Evolutionary conservation across 2,888 invertebrate species (phyloP).

Genomic region (Smittia sp.): DNA sequence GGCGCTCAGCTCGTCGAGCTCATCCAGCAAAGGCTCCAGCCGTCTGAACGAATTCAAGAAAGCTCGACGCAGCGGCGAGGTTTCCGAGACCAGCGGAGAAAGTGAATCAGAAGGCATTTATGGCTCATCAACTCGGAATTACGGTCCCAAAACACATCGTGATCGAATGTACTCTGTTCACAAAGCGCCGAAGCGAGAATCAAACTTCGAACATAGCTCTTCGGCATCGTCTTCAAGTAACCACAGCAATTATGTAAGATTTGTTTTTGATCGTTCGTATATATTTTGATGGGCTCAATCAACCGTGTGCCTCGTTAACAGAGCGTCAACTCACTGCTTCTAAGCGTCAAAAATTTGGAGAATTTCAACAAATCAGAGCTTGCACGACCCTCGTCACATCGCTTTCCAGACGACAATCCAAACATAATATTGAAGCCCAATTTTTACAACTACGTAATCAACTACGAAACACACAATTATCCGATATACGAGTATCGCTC

Average conservation of each 20-base stretch:
- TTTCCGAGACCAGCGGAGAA: conserved; percentile 1
- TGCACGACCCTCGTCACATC: not conserved
- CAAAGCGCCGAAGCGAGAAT: conserved; percentile 7
- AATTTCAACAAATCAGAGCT: conserved; percentile 15
- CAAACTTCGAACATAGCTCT: not conserved
- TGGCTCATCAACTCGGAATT: not conserved
- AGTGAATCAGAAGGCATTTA: conserved; percentile 25
- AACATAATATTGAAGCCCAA: conserved; percentile 23
- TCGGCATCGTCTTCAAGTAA: conserved; percentile 21
- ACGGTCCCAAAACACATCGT: not conserved
- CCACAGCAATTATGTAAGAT: conserved; percentile 34
- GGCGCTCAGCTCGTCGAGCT: not conserved
- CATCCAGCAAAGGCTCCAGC: conserved; percentile 9
- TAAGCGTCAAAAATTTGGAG: conserved; percentile 30
- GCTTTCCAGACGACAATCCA: conserved; percentile 19
- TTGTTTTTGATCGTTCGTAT: too few relatives aligned
- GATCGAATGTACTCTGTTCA: not conserved
- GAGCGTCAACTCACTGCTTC: conserved; percentile 32
- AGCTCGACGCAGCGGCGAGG: not conserved
- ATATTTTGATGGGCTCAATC: not conserved
- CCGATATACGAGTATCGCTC: conserved; percentile 30
- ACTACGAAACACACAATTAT: not conserved
- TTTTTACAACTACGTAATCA: conserved; percentile 23
- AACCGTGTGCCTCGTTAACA: not conserved
- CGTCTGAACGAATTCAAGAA: not conserved